A percentile compares a stretch with the other conserved stretches of the same genome.
phyloP scores from a whole-genome alignment of 2,113 vertebrate genomes.

The Hiodon tergisus region DNA sequence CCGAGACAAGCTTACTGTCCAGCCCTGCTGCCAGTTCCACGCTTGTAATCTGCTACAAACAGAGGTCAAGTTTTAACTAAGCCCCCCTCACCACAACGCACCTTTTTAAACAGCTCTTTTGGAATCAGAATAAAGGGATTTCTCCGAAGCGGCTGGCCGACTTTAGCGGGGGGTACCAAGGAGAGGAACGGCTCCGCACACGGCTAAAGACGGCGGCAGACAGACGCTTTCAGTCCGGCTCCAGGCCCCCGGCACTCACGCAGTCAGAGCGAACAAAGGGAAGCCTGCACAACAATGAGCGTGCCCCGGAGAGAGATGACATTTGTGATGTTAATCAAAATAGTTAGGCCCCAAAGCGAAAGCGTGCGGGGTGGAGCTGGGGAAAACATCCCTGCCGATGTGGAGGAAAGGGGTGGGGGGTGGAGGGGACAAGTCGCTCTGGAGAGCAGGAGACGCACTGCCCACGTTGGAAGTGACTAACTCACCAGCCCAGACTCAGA shows the following conservation, averaged over 20 bases:
- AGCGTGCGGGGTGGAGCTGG: not conserved
- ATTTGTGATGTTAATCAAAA: slow-evolving; percentile 19
- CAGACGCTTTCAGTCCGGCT: no score
- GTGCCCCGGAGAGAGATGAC: slow-evolving; percentile 43
- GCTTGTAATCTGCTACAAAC: not conserved
- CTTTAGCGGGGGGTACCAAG: slow-evolving; percentile 19
- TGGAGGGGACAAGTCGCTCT: no score
- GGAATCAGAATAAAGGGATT: slow-evolving; percentile 31
- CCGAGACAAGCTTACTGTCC: not conserved
- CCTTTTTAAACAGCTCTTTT: slow-evolving; percentile 43
- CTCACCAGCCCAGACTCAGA: no score
- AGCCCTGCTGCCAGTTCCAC: not conserved
- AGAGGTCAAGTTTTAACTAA: not conserved
- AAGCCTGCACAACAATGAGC: slow-evolving; percentile 27
- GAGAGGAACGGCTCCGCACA: not conserved
- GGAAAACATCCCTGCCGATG: no score
- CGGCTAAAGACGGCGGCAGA: no score
- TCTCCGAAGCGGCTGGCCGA: slow-evolving; percentile 34
- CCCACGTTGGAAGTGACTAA: no score
- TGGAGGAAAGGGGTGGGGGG: not conserved
- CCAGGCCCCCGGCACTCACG: not conserved
- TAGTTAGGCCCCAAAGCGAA: slow-evolving; percentile 5
- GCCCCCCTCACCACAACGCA: slow-evolving; percentile 15
- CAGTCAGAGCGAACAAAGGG: slow-evolving; percentile 23
- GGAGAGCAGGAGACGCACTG: no score